Base-by-base conservation (phyloP, 2,888 invertebrate genomes). In the Neoascia interrupta region DNA sequence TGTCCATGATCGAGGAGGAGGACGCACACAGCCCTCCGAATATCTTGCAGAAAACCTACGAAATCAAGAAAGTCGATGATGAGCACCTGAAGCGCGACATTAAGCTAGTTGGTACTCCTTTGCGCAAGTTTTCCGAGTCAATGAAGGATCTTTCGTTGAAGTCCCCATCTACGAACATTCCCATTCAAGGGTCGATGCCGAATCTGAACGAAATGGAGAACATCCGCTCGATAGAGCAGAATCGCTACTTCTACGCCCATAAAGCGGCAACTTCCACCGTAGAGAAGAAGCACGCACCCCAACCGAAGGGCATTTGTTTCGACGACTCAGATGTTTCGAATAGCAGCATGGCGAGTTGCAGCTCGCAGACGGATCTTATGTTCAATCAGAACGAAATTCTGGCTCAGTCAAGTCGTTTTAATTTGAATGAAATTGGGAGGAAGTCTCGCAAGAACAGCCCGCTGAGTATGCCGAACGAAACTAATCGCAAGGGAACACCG, bases 321-420 rank as follows among this genome's bases (percentile, higher is more conserved):
- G 63, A 80, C 16, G 75, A 83, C 6, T 83, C 83, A 0, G 84
- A 86, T 28, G 82, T 81, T 26, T 84, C 85, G 0, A 84, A 82
- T 61, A 70, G 74, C 43, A 86, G 85, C 6, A 81, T 84, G 11
- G 81, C 75, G 0, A 87, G 87, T 66, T 68, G 83, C n/a, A 70
- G 82, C 1, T 86, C 86, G 4, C 83, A 83, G 3, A 81, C 73
- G 0, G 88, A 89, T 41, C 53, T 85, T 10, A 45, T 83, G 0
- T 89, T 89, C 43, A 85, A 87, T 56, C 87, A 88, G n/a, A 84
- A 84, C 47, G 89, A 89, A 79, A 89, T 89, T 45, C 81, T 88
- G 5, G 89, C 89, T 0, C 88, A 88, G 81, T 89, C 89, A 0
- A 89, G 89, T 82, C 85, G 87, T 6, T 88, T 87, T 16, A 89